Percentiles rank a stretch among this genome's conserved stretches.
Evolutionary conservation across 2,888 invertebrate species (phyloP).

Genomic region (Desoria tigrina): DNA sequence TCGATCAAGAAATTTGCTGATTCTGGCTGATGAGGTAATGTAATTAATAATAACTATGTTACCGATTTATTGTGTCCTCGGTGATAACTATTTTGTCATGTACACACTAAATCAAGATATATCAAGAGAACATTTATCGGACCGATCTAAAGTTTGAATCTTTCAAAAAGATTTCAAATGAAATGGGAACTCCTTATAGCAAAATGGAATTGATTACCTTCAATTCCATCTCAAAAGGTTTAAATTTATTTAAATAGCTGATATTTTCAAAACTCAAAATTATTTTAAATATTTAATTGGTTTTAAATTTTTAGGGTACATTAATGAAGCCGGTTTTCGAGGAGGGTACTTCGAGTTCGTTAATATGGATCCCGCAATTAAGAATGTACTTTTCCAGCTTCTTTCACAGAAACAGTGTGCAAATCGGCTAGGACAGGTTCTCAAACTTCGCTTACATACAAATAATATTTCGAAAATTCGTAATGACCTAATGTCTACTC

Average conservation of each 20-base stretch:
- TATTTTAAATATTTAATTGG: too few relatives aligned
- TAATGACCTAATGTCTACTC: too few relatives aligned
- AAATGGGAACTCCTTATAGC: neutral
- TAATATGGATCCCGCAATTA: neutral
- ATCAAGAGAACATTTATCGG: too few relatives aligned
- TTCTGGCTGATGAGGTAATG: neutral
- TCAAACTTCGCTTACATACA: too few relatives aligned
- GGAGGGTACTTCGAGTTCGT: neutral
- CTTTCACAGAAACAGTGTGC: neutral
- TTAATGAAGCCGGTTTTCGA: neutral
- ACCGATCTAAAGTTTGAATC: neutral
- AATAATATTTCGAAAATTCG: too few relatives aligned
- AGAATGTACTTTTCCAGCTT: neutral
- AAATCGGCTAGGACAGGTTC: neutral
- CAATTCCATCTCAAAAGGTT: neutral
- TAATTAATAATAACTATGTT: too few relatives aligned
- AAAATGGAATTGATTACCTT: neutral
- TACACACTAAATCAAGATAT: too few relatives aligned
- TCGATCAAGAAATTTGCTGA: neutral
- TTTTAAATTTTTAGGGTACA: neutral
- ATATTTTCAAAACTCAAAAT: too few relatives aligned
- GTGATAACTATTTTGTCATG: neutral
- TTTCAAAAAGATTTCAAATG: neutral
- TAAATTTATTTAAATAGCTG: too few relatives aligned
- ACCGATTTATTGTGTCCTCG: too few relatives aligned